Base-by-base conservation (phyloP, 2,888 invertebrate genomes). In the Thereva nobilitata region DNA sequence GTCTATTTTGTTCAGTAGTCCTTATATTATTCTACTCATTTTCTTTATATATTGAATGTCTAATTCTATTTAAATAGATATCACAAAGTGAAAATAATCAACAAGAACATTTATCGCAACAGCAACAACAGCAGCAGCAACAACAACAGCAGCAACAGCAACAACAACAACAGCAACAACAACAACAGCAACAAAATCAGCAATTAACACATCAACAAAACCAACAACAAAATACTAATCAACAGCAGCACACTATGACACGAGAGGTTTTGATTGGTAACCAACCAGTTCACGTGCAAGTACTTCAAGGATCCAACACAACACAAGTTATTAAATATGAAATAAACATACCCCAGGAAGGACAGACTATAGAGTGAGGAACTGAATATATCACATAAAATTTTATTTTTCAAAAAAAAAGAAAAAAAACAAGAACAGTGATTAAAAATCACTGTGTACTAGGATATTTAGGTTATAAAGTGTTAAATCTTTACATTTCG, bases 321-420 rank as follows among this genome's bases (percentile, higher is more conserved):
- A 76, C 78, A 61, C 79, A 79, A 72, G 78, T 86, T 66, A 85
- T 86, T 72, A 86, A 86, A 76, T 86, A 86, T 75, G 86, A 86
- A 79, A 85, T 85, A 64, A 78, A 77, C 35, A 81, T 86, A 70
- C 85, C 85, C 1, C 84, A 82, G 34, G 77, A 77, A 59, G 73
- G 74, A 66, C 76, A 76, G 69, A 67, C 70, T 52, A 74, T 75
- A 64, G 75, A 74, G 72, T 74, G 71, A 72, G 70, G 70, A 40
- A 69, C 70, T 10, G 67, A 69, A 56, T 67, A 70, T 44, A 56
- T 70, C 40, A 70, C 67, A 50, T 68, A 70, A 56, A 67, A 70
- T 49, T 50, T 68, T 4, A 68, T 70, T 38, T 49, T 68, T 47
- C 67, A 68, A 41, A 65, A 56, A 67, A 50, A 47, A 23, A 23